Percentiles rank a stretch among this genome's conserved stretches.
These are phyloP conservation scores for Sylvilagus bachmani DNA, from an alignment of 2,113 vertebrate species.

Conservation along the genomic window DNA sequence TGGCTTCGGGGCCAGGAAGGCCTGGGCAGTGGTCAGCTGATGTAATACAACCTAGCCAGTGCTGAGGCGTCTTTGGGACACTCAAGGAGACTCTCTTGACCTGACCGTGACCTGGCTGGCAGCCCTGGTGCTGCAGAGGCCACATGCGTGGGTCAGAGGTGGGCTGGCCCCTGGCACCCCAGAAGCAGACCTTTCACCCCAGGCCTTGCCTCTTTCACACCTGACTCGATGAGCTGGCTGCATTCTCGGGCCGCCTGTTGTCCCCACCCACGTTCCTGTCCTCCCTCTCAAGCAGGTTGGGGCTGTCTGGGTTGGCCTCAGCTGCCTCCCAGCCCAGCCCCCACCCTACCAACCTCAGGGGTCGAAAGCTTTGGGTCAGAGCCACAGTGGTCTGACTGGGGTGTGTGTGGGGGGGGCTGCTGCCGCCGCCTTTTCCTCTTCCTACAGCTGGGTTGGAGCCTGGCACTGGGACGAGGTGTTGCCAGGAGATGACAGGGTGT, in stretches of 20 bases:
- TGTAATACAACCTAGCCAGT: background rate
- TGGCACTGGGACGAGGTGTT: slow-evolving; percentile 61
- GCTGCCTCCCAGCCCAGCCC: background rate
- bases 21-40: background rate
- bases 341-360: background rate
- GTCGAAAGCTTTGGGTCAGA: background rate
- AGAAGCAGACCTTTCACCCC: background rate
- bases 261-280: slow-evolving; percentile 68
- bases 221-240: slow-evolving; percentile 24
- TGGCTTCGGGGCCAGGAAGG: background rate
- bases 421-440: background rate
- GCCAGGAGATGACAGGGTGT: slow-evolving; percentile 37
- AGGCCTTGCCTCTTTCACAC: background rate
- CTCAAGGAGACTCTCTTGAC: background rate
- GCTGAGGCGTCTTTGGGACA: background rate
- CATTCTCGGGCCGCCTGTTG: slow-evolving; percentile 47
- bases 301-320: slow-evolving; percentile 68
- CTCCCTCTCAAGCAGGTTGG: slow-evolving; percentile 70
- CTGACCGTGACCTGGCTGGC: background rate
- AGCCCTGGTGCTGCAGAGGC: background rate
- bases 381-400: background rate
- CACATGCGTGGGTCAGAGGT: background rate
- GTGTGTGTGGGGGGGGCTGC: background rate
- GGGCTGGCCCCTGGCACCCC: background rate
- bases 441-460: slow-evolving; percentile 15